Percentiles rank a stretch among this genome's conserved stretches.
Evolutionary conservation across 2,888 invertebrate genomes (phyloP).

Genomic region (Drosophila neutralis): DNA sequence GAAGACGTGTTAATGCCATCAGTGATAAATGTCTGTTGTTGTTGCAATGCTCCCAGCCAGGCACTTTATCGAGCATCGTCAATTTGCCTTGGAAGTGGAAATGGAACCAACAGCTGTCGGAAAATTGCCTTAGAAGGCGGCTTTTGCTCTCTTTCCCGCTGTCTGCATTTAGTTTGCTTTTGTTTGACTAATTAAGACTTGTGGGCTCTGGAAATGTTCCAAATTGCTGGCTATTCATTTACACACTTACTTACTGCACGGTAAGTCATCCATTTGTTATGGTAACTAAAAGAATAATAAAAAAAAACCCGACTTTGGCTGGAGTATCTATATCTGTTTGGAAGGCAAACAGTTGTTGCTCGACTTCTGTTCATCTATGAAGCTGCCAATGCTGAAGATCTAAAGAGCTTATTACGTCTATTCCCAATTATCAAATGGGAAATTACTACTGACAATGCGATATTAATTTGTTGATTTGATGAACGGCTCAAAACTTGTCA

Average conservation of each 20-base stretch:
- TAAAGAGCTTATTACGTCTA: not conserved
- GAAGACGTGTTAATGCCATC: constrained; percentile 45
- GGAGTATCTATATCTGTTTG: constrained; percentile 16
- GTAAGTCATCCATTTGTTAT: constrained; percentile 58
- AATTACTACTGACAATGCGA: not conserved
- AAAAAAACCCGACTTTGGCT: constrained; percentile 1
- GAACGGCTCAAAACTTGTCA: not conserved
- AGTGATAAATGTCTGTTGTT: constrained; percentile 24
- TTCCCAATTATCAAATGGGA: not conserved
- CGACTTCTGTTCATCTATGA: constrained; percentile 26
- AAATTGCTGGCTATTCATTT: constrained; percentile 24
- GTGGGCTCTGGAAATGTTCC: constrained; percentile 24
- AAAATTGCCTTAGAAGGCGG: constrained; percentile 9
- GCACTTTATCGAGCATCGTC: constrained; percentile 27
- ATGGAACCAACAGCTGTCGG: constrained; percentile 44
- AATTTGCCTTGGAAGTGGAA: constrained; percentile 23
- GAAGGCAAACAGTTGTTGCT: constrained; percentile 28
- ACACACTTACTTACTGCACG: constrained; percentile 22
- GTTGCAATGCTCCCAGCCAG: not conserved
- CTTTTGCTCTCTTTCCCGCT: not conserved
- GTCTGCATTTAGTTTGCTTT: constrained; percentile 22
- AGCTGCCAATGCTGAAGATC: constrained; percentile 7
- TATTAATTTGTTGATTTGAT: not conserved
- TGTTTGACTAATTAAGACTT: constrained; percentile 57
- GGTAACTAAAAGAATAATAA: constrained; percentile 41